Evolutionary conservation across 2,888 invertebrate genomes (phyloP), one percentile per base, ranked within the genome.

Genomic region (Mactromeris polynyma): DNA sequence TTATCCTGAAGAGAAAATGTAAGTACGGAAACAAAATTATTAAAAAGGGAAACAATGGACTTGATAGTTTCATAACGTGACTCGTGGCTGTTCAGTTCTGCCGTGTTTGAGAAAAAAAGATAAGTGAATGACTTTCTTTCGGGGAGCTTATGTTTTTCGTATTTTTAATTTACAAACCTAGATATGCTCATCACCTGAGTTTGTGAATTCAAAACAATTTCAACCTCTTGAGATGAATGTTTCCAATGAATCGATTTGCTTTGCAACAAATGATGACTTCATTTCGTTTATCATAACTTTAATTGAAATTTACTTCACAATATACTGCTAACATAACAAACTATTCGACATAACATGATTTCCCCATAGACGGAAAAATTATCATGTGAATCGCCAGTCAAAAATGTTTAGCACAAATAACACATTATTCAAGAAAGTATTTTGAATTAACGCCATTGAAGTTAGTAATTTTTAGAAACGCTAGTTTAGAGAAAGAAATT

Each of bases 391-490:
- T 33, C 33, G 33, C 73, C 33, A 73, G 73, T 73, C 36, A 73
- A 73, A 73, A 36, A 73, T 73, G 26, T 73, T 73, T 73, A 33
- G 73, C 73, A 73, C 73, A 73, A 33, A 73, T 33, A 73, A 73
- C 73, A 33, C 73, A 73, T 73, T 36, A 33, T 33, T 73, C 73
- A 73, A 36, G 31, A 36, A 36, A 33, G 26, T 36, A 36, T 19
- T 73, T 73, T 73, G 73, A 73, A 7, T 73, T 33, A 73, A 33
- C 73, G 19, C 4, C 17, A n/a, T 33, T 14, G 33, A 33, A 73
- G 33, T 19, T 26, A 3, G 33, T 17, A 4, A 73, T 33, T 26
- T 73, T 11, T 36, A 26, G 14, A 73, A 33, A 7, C 14, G 26
- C n/a, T 64, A n/a, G 26, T 64, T 64, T 1, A 9, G 21, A 64